Evolutionary conservation across 1,140 invertebrate species (phyloP).

Genomic region (Bombus haemorrhoidalis): DNA sequence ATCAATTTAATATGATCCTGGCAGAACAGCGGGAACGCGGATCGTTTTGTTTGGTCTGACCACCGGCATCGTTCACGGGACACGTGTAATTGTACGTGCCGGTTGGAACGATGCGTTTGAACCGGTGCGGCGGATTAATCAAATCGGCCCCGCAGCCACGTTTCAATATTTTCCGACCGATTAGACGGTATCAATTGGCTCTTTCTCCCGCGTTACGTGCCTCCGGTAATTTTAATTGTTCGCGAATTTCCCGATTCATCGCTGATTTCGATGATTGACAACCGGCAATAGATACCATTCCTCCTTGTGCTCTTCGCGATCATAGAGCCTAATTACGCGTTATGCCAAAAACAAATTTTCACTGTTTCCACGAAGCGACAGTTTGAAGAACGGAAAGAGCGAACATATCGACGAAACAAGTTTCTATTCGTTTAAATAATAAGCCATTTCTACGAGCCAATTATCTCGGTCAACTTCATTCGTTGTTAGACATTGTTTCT

Average conservation of each 20-base stretch:
- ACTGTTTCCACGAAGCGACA: too few species aligned
- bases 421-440: neutral
- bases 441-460: neutral
- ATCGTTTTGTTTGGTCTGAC: constrained; percentile 33
- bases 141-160: constrained; percentile 22
- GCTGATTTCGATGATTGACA: neutral
- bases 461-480: neutral
- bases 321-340: neutral
- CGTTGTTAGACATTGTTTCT: neutral
- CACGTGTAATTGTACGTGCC: constrained; percentile 37
- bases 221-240: constrained; percentile 8
- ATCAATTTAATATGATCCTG: constrained; percentile 42
- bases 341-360: too few species aligned
- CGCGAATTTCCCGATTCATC: neutral
- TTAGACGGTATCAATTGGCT: constrained; percentile 36
- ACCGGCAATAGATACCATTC: too few species aligned
- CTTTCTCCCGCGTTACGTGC: neutral
- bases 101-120: constrained; percentile 36
- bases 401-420: neutral
- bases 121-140: constrained; percentile 32
- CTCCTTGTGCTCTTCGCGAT: neutral
- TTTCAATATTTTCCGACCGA: constrained; percentile 44
- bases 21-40: neutral
- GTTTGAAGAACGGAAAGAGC: too few species aligned
- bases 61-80: constrained; percentile 24